phyloP scores from a whole-genome alignment of 2,797 vertebrate genomes.

The Alca torda region DNA sequence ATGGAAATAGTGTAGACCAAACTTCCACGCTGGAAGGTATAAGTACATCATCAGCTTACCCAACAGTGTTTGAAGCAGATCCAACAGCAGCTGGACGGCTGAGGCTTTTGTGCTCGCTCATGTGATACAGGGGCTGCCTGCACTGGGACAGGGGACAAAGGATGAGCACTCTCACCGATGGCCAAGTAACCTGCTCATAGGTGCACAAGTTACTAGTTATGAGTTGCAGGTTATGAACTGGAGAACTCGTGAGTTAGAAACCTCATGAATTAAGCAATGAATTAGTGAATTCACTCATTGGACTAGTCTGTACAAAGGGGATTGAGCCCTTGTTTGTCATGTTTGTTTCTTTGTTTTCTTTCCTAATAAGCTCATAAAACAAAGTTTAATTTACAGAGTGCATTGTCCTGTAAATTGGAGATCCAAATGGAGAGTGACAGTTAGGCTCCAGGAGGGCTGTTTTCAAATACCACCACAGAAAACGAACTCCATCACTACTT shows the following conservation, averaged over 20 bases:
- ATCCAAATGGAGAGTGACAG: neutral
- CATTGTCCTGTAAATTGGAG: neutral
- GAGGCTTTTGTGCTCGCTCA: neutral
- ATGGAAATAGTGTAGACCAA: neutral
- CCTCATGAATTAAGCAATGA: neutral
- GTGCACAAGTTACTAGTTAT: neutral
- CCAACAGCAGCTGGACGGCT: neutral
- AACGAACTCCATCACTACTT: neutral
- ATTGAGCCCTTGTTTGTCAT: neutral
- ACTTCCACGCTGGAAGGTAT: neutral
- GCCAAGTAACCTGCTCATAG: too few relatives aligned
- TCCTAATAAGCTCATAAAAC: neutral
- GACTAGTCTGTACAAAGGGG: neutral
- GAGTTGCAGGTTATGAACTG: neutral
- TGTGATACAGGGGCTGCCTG: neutral
- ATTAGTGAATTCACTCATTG: neutral
- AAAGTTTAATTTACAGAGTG: neutral
- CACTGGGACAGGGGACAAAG: neutral
- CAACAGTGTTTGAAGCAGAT: neutral
- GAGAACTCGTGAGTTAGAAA: neutral
- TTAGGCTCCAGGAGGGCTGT: neutral
- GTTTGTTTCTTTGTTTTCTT: neutral
- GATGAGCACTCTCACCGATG: rapidly evolving
- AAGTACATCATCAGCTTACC: rapidly evolving
- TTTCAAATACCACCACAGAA: neutral